Conservation (phyloP, 2,888 invertebrate genomes). For the Limnephilus lunatus region DNA sequence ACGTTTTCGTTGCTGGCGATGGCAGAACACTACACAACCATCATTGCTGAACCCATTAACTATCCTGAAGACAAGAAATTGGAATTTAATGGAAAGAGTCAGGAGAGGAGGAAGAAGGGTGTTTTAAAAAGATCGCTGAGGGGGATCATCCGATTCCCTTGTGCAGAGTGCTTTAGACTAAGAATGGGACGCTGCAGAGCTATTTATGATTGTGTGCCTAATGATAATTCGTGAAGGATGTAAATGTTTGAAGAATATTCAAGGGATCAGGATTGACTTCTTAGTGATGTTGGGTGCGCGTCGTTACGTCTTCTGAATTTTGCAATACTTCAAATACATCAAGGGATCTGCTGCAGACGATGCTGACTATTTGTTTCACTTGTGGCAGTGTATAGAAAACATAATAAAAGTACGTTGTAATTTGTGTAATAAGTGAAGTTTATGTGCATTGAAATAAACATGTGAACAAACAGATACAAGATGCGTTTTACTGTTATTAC, state of each 20-base stretch:
- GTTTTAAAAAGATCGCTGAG: neutral
- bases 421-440: neutral
- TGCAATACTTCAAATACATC: too few relatives aligned
- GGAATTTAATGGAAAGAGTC: slow-evolving; percentile 71
- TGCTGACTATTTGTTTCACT: neutral
- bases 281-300: too few relatives aligned
- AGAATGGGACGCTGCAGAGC: neutral
- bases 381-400: too few relatives aligned
- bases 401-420: neutral
- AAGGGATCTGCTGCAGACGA: too few relatives aligned
- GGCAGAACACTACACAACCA: slow-evolving; percentile 61
- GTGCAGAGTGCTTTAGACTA: neutral
- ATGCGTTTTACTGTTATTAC: neutral
- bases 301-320: too few relatives aligned
- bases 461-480: neutral
- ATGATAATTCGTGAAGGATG: neutral
- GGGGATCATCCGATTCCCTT: neutral
- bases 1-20: neutral
- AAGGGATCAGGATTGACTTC: neutral
- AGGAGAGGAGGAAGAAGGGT: slow-evolving; percentile 63
- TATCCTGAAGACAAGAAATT: slow-evolving; percentile 71
- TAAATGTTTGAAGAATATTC: neutral
- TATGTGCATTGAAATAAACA: neutral
- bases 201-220: neutral
- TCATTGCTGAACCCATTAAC: slow-evolving; percentile 70